Conservation (phyloP, 2,113 vertebrate species). For the Sprattus sprattus region DNA sequence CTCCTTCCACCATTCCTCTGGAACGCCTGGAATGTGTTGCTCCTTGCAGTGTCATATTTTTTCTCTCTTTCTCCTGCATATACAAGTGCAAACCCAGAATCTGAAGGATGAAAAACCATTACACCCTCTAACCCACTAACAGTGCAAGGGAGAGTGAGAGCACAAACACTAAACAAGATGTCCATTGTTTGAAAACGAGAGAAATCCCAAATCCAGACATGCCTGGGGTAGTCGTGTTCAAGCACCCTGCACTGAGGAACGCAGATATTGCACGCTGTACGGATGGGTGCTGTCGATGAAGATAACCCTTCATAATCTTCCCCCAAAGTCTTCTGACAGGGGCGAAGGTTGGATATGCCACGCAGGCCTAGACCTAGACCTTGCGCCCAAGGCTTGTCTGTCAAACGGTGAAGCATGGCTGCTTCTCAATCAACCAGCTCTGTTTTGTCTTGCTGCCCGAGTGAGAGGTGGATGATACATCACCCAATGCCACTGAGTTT, state of each 20-base stretch:
- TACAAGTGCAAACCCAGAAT: conserved; percentile 62
- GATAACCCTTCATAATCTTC: conserved; percentile 61
- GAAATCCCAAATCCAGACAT: conserved; percentile 60
- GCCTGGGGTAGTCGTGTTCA: conserved; percentile 53
- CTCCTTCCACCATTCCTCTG: conserved; percentile 35
- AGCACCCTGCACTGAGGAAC: conserved; percentile 45
- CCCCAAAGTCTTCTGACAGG: conserved; percentile 47
- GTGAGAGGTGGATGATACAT: neutral
- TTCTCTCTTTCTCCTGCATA: conserved; percentile 39
- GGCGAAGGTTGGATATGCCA: conserved; percentile 47
- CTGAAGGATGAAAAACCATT: conserved; percentile 55
- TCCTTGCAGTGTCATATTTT: conserved; percentile 68
- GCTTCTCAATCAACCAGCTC: conserved; percentile 11
- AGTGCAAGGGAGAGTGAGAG: conserved; percentile 42
- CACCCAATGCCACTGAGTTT: neutral
- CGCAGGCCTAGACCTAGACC: neutral
- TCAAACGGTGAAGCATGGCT: neutral
- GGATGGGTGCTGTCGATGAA: conserved; percentile 59
- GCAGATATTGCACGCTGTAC: conserved; percentile 56
- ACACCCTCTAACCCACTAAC: neutral
- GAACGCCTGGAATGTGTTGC: conserved; percentile 64
- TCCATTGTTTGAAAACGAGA: conserved; percentile 56
- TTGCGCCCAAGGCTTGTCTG: neutral
- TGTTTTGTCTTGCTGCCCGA: conserved; percentile 21
- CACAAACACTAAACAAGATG: conserved; percentile 51